These are phyloP conservation scores for Naja naja DNA, from an alignment of 2,113 vertebrate species.

Conservation along the genomic window DNA sequence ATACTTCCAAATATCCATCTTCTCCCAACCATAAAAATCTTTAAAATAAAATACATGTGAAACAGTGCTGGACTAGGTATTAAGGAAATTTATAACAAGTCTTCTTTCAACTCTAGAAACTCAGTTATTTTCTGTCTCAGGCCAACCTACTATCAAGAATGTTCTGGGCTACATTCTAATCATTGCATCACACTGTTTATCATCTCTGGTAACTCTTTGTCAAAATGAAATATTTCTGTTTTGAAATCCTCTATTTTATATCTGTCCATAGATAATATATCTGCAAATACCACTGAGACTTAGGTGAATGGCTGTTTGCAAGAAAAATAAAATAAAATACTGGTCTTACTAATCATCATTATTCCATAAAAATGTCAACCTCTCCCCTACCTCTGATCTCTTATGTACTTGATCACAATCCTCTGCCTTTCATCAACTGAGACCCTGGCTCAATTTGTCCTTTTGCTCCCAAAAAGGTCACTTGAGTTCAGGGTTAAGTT, in stretches of 20 bases:
- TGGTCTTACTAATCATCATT: constrained; percentile 65
- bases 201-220: constrained; percentile 21
- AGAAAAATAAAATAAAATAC: constrained; percentile 12
- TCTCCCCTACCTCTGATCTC: constrained; percentile 42
- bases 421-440: constrained; percentile 70
- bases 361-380: constrained; percentile 68
- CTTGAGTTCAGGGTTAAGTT: constrained; percentile 53
- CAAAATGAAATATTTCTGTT: constrained; percentile 44
- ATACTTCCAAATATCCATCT: background rate
- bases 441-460: constrained; percentile 38
- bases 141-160: background rate
- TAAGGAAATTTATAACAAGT: background rate
- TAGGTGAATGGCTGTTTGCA: constrained; percentile 40
- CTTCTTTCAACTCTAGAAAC: background rate
- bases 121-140: background rate
- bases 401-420: constrained; percentile 64
- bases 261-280: constrained; percentile 68
- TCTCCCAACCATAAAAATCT: background rate
- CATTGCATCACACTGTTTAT: background rate
- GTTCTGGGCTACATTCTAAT: background rate
- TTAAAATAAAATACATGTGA: background rate
- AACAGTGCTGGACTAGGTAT: background rate
- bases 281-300: constrained; percentile 40
- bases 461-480: constrained; percentile 45
- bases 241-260: constrained; percentile 61